Conservation (phyloP, 2,113 vertebrate species). For the Notiomystis cincta region DNA sequence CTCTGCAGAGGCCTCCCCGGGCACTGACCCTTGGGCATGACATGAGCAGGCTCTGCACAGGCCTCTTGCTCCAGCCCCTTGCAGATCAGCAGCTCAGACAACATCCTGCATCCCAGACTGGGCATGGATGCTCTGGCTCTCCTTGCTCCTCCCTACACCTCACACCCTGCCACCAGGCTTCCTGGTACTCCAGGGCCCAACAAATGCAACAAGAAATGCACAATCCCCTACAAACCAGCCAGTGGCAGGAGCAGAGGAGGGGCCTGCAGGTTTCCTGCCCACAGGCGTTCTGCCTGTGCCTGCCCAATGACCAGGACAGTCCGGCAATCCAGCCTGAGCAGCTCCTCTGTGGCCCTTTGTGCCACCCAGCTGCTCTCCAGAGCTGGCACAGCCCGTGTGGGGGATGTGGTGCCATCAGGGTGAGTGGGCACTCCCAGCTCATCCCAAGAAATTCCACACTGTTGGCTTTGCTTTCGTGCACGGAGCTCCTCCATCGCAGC, state of each 20-base stretch:
- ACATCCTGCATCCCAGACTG: not conserved
- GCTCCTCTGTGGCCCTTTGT: not conserved
- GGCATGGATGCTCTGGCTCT: not conserved
- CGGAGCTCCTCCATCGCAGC: not conserved
- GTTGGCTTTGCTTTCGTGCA: not conserved
- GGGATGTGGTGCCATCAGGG: accelerated
- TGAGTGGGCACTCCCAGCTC: accelerated
- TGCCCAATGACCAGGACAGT: accelerated
- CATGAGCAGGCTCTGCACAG: accelerated
- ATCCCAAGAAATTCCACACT: accelerated
- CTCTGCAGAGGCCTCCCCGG: not conserved
- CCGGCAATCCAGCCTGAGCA: not conserved
- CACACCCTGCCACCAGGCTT: not conserved
- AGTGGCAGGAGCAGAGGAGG: not conserved
- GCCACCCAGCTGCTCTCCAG: not conserved
- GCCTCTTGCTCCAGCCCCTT: accelerated
- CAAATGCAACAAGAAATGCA: not conserved
- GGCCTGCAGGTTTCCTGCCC: not conserved
- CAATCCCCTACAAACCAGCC: not conserved
- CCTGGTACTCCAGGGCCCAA: not conserved
- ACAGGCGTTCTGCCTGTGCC: accelerated
- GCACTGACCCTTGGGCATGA: not conserved
- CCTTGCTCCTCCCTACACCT: accelerated
- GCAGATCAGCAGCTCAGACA: not conserved
- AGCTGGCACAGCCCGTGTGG: not conserved